Evolutionary conservation across 2,888 invertebrate species (phyloP).

Genomic region (Cataglyphis albicans): DNA sequence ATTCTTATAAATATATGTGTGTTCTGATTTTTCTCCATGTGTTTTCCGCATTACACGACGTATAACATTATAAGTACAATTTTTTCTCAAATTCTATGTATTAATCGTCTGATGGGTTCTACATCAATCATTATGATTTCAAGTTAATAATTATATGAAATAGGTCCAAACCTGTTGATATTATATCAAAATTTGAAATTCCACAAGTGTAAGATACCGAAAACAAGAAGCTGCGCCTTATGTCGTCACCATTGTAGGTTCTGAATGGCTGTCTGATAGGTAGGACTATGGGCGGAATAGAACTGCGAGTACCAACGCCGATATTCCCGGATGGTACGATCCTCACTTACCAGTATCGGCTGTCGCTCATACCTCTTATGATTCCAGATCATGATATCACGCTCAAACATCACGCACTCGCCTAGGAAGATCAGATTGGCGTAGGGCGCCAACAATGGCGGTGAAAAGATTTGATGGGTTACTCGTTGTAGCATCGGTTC

Average conservation of each 20-base stretch:
- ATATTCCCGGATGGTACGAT: constrained; percentile 91
- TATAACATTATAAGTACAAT: not conserved
- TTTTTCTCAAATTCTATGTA: not conserved
- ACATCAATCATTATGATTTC: not conserved
- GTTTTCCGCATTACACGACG: not conserved
- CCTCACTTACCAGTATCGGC: constrained; percentile 92
- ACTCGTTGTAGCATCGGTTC: constrained; percentile 92
- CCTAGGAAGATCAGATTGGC: constrained; percentile 90
- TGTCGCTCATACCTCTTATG: constrained; percentile 91
- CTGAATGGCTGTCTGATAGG: constrained; percentile 83
- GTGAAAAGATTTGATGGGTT: constrained; percentile 92
- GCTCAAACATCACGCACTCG: constrained; percentile 92
- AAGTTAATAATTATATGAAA: not conserved
- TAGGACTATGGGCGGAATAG: constrained; percentile 91
- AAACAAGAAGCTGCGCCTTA: not conserved
- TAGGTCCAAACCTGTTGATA: not conserved
- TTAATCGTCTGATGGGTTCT: not conserved
- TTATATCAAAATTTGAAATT: not conserved
- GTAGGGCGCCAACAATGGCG: constrained; percentile 88
- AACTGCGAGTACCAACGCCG: constrained; percentile 95
- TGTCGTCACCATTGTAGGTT: constrained; percentile 79
- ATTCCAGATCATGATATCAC: constrained; percentile 96
- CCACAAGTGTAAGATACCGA: not conserved
- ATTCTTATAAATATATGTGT: not conserved
- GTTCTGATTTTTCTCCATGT: not conserved